These are phyloP conservation scores for Cyclina sinensis DNA, from an alignment of 1,140 invertebrate genomes.

Conservation along the genomic window DNA sequence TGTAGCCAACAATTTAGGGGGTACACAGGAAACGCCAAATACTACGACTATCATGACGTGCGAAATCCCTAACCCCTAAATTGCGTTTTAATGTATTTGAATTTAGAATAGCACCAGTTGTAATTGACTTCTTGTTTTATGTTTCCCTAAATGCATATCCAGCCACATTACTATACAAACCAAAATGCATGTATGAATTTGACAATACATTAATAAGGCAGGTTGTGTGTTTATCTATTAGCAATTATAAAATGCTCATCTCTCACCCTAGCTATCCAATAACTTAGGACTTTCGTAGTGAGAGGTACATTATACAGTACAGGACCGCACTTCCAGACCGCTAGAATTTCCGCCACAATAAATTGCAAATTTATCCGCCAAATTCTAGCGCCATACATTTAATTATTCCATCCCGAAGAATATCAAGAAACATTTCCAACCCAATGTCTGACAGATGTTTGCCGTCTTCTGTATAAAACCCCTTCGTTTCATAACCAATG, in stretches of 20 bases:
- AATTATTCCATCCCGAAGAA: neutral
- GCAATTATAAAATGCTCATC: too few species aligned
- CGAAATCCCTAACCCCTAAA: conserved; percentile 1
- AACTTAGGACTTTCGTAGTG: neutral
- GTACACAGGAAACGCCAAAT: neutral
- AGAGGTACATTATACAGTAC: neutral
- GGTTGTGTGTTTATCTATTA: neutral
- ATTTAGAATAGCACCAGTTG: neutral
- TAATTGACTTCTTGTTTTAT: neutral
- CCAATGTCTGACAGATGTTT: neutral
- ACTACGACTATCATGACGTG: neutral
- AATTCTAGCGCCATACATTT: neutral
- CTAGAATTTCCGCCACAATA: neutral
- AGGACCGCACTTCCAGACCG: neutral
- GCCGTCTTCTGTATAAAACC: neutral
- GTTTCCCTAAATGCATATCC: neutral
- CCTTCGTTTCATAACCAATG: neutral
- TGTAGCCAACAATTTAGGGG: neutral
- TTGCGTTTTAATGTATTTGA: neutral
- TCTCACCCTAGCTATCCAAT: neutral
- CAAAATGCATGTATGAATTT: neutral
- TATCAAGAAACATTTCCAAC: neutral
- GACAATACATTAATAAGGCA: neutral
- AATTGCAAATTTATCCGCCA: neutral
- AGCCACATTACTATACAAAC: neutral